Evolutionary conservation across 2,113 vertebrate species (phyloP).

Genomic region (Eulacestoma nigropectus): DNA sequence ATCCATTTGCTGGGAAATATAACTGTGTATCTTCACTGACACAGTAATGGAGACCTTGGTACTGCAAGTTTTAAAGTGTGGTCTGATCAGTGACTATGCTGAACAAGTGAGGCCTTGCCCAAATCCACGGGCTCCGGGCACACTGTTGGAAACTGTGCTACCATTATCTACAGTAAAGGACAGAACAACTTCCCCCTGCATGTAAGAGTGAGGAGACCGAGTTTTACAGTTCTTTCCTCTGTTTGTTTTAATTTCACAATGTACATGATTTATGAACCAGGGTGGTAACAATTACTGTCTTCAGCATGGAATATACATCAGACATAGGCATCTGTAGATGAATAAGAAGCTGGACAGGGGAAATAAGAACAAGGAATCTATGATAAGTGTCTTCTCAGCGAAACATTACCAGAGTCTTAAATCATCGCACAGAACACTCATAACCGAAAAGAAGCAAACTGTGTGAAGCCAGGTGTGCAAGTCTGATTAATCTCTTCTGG

Average conservation of each 20-base stretch:
- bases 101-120: background rate
- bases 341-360: background rate
- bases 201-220: background rate
- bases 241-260: background rate
- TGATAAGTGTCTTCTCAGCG: background rate
- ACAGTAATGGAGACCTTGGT: background rate
- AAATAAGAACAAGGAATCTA: background rate
- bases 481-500: slow-evolving; percentile 16
- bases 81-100: background rate
- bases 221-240: background rate
- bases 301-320: background rate
- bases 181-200: background rate
- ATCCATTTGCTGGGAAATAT: background rate
- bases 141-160: rapidly evolving
- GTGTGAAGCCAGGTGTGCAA: slow-evolving; percentile 4
- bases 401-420: background rate
- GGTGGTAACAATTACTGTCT: background rate
- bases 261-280: background rate
- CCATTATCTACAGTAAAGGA: background rate
- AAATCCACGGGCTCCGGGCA: background rate
- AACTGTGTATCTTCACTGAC: background rate
- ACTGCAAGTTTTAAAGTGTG: background rate
- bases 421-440: background rate
- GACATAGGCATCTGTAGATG: background rate
- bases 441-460: background rate